Conservation (phyloP, 2,888 invertebrate species). For the Lasioglossum oenotherae region DNA sequence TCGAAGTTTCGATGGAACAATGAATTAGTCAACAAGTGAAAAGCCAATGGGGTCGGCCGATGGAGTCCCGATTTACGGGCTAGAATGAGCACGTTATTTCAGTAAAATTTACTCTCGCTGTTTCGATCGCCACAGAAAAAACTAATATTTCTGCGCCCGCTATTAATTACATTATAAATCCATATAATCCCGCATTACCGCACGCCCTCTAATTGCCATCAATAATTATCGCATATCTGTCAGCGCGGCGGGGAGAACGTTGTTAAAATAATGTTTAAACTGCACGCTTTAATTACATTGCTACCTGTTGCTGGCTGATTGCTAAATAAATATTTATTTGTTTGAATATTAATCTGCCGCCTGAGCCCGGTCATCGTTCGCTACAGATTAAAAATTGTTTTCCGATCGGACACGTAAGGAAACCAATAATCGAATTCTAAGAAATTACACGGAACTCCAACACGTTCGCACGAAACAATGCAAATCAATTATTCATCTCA, state of each 20-base stretch:
- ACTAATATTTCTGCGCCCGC: conserved; percentile 68
- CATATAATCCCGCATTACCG: conserved; percentile 70
- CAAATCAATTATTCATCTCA: neutral
- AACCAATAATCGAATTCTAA: neutral
- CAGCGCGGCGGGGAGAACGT: conserved; percentile 62
- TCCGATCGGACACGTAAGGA: neutral
- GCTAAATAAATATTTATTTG: conserved; percentile 75
- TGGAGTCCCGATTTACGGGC: conserved; percentile 52
- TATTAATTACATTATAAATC: conserved; percentile 74
- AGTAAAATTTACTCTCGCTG: conserved; percentile 66
- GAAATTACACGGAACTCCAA: neutral
- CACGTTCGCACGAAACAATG: no score
- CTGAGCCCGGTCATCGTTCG: conserved; percentile 43
- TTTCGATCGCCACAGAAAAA: conserved; percentile 67
- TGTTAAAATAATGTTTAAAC: conserved; percentile 74
- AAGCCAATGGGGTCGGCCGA: conserved; percentile 40
- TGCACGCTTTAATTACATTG: conserved; percentile 72
- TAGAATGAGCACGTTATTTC: conserved; percentile 66
- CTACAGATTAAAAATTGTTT: conserved; percentile 56
- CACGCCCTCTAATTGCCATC: conserved; percentile 71
- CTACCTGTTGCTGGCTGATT: conserved; percentile 74
- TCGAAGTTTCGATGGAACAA: conserved; percentile 44
- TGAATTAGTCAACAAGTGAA: conserved; percentile 56
- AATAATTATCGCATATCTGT: conserved; percentile 73
- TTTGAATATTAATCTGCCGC: conserved; percentile 70